These are phyloP conservation scores for Orientallactaga sibirica DNA, from an alignment of 2,797 vertebrate species.

Conservation along the genomic window DNA sequence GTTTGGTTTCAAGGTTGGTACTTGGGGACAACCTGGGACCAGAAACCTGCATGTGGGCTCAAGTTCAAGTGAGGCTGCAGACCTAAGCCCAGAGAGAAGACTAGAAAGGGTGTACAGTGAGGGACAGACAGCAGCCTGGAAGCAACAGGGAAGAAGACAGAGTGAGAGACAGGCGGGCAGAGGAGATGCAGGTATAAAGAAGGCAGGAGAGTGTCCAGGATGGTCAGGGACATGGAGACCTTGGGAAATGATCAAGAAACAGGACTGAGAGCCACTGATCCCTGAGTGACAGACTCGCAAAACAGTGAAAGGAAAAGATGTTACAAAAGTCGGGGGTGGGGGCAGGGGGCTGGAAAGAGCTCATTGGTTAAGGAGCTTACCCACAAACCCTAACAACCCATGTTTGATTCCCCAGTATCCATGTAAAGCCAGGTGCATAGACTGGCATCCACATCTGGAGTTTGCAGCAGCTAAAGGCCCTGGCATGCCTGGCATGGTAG, in stretches of 20 bases:
- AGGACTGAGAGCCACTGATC: not conserved
- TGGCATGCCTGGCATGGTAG: no score
- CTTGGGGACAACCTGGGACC: not conserved
- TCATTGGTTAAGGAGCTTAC: no score
- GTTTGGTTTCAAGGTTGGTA: slow-evolving; percentile 49
- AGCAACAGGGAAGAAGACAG: not conserved
- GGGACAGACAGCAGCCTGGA: not conserved
- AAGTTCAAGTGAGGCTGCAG: not conserved
- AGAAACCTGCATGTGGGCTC: rapidly evolving
- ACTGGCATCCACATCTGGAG: no score
- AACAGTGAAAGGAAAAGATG: not conserved
- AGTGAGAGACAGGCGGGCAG: not conserved
- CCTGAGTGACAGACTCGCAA: not conserved
- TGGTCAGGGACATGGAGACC: not conserved
- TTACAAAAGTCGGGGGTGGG: not conserved
- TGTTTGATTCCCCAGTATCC: no score
- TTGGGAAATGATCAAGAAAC: not conserved
- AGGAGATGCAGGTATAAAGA: no score
- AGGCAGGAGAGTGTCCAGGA: not conserved
- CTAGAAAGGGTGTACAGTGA: rapidly evolving
- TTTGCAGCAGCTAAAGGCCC: no score
- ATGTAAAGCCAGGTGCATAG: no score
- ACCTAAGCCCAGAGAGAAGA: not conserved
- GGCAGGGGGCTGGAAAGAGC: not conserved
- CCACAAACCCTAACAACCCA: no score